A percentile compares a stretch with the other conserved stretches of the same genome.
Evolutionary conservation across 2,797 vertebrate genomes (phyloP).

Genomic region (Onychomys arenicola): DNA sequence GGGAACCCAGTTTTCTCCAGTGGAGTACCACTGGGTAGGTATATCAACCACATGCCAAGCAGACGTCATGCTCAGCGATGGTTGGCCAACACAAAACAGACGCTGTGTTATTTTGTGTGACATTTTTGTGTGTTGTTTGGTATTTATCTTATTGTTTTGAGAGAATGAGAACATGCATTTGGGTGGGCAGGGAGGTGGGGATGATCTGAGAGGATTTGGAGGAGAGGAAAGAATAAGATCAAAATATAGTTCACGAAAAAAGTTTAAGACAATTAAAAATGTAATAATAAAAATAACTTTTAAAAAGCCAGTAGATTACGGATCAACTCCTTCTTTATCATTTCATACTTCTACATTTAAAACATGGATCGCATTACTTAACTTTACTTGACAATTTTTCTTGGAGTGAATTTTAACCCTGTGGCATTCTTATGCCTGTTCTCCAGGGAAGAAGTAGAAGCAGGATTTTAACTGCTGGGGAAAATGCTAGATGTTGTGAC

Average conservation of each 20-base stretch:
- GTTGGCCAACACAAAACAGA: not conserved
- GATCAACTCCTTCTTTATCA: not conserved
- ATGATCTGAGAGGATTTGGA: not conserved
- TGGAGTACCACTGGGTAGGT: not conserved
- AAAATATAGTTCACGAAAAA: not conserved
- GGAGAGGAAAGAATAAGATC: not conserved
- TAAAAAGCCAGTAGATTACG: not conserved
- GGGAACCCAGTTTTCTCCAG: not conserved
- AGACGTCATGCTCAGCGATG: too few relatives aligned
- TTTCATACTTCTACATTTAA: not conserved
- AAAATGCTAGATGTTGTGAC: conserved; percentile 18
- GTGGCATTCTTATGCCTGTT: not conserved
- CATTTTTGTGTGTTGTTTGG: not conserved
- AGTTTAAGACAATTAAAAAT: not conserved
- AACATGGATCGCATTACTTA: not conserved
- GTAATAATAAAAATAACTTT: not conserved
- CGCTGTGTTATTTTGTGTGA: not conserved
- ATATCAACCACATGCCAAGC: not conserved
- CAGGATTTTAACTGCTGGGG: not conserved
- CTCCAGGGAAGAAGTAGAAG: conserved; percentile 8
- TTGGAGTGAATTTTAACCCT: not conserved
- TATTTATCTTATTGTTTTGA: not conserved
- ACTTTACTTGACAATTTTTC: not conserved
- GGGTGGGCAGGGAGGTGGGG: not conserved
- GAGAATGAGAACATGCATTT: not conserved